Evolutionary conservation across 2,888 invertebrate genomes (phyloP), one percentile per base, ranked within the genome.

Genomic region (Leptinotarsa tumamoca): DNA sequence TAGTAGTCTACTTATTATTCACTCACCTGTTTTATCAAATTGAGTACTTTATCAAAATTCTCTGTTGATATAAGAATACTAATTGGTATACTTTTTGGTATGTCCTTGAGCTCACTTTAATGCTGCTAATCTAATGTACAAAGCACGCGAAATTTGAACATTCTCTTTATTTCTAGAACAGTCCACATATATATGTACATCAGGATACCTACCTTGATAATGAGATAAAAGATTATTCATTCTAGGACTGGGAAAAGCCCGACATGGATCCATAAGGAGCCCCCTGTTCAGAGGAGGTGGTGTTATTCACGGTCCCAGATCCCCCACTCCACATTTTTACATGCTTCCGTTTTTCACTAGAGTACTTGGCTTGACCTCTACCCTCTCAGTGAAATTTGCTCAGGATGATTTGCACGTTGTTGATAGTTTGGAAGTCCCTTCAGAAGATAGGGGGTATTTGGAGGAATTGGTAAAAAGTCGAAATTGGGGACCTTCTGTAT

Each of bases 361-460:
- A 81, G 89, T 98, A 0, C 87, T 91, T 74, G 99, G 99, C 0
- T 90, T 99, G 10, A 94, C 94, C 15, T 91, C 95, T 13, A 94
- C 95, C 0, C 89, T 99, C 61, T 96, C 98, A 1, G 91, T 96
- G 0, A 99, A 99, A 89, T 90, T 97, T 77, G 97, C 97, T 0
- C 98, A 98, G 90, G 97, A 98, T 89, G 98, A 99, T 89, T 89
- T 99, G 58, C 97, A 98, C 87, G 90, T 99, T 79, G 95, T 99
- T 0, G 93, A 95, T 79, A 91, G 94, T 84, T 90, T 99, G 15
- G 95, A 97, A 77, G 91, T 99, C 74, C 98, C 98, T 0, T 92
- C 94, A 3, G 93, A 94, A 72, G 95, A 98, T 79, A 90, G 94
- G 0, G 89, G 92, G 83, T 98, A 92, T 86, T 89, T 99, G 13